These are phyloP conservation scores for Aphrocallistes beatrix DNA, from an alignment of 37 sponge, comb jelly and placozoan species.

Conservation along the genomic window DNA sequence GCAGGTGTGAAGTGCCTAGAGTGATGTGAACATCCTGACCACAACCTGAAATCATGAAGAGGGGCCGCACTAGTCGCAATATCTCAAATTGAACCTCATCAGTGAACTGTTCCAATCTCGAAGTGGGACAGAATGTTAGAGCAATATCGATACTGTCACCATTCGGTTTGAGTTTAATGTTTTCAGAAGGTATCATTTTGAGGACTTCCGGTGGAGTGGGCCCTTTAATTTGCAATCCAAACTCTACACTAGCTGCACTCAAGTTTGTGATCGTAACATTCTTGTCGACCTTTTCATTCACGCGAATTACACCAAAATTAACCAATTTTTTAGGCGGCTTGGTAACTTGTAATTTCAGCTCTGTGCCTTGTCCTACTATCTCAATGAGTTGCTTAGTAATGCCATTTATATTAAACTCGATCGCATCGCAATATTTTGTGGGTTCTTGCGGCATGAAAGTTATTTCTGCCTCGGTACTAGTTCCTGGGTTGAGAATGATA, in stretches of 20 bases:
- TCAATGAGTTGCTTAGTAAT: conserved; percentile 36
- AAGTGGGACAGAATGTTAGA: conserved; percentile 55
- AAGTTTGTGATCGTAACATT: conserved; percentile 63
- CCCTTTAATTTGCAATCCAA: conserved; percentile 13
- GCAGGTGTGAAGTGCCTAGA: conserved; percentile 62
- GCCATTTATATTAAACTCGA: conserved; percentile 80
- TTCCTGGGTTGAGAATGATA: conserved; percentile 45
- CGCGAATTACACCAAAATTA: conserved; percentile 69
- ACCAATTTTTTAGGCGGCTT: conserved; percentile 60
- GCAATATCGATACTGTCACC: conserved; percentile 30
- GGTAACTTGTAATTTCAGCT: conserved; percentile 71
- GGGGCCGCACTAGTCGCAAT: conserved; percentile 52
- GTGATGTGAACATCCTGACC: conserved; percentile 71
- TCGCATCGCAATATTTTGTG: conserved; percentile 39
- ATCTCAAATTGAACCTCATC: conserved; percentile 79
- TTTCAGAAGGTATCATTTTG: conserved; percentile 30
- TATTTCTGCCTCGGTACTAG: conserved; percentile 33
- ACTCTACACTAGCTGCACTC: conserved; percentile 53
- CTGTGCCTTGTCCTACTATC: conserved; percentile 69
- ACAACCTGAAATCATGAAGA: conserved; percentile 72
- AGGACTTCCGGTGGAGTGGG: not conserved
- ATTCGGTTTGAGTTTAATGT: conserved; percentile 56
- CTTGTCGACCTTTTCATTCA: conserved; percentile 35
- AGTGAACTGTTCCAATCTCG: conserved; percentile 61
- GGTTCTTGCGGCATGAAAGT: conserved; percentile 60